Percentiles rank a stretch among this genome's conserved stretches.
Evolutionary conservation across 1,140 invertebrate genomes (phyloP).

Genomic region (Armadillidium nasatum): DNA sequence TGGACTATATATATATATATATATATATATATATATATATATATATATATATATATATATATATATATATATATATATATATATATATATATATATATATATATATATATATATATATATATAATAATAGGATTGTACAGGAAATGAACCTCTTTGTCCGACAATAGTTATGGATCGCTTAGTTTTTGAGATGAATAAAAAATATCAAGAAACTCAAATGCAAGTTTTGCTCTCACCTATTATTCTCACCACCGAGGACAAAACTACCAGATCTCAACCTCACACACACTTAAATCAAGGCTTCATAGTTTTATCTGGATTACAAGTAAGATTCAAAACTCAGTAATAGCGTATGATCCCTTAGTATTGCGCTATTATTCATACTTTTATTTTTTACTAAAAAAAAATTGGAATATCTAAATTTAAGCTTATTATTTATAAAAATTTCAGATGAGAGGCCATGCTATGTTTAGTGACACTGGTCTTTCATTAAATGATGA

Average conservation of each 20-base stretch:
- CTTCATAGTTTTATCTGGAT: constrained; percentile 79
- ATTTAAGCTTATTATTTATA: neutral
- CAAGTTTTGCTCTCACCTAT: constrained; percentile 87
- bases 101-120: too few species aligned
- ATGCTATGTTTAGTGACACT: constrained; percentile 94
- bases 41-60: too few species aligned
- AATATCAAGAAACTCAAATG: constrained; percentile 81
- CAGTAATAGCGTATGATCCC: neutral
- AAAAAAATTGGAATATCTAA: neutral
- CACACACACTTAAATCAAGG: constrained; percentile 79
- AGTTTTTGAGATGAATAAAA: constrained; percentile 94
- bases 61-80: too few species aligned
- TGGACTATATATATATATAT: too few species aligned
- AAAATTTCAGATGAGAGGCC: constrained; percentile 68
- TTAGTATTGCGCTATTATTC: neutral
- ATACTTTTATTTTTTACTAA: neutral
- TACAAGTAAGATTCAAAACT: constrained; percentile 60
- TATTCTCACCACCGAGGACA: constrained; percentile 62
- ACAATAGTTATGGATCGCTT: constrained; percentile 83
- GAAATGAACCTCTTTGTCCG: constrained; percentile 82
- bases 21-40: too few species aligned
- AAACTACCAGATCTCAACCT: constrained; percentile 59
- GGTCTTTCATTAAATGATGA: constrained; percentile 84
- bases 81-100: too few species aligned
- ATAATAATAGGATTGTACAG: constrained; percentile 65